These are phyloP conservation scores for Mormyrops attenuatus DNA, from an alignment of 2,797 vertebrate genomes.

Conservation along the genomic window DNA sequence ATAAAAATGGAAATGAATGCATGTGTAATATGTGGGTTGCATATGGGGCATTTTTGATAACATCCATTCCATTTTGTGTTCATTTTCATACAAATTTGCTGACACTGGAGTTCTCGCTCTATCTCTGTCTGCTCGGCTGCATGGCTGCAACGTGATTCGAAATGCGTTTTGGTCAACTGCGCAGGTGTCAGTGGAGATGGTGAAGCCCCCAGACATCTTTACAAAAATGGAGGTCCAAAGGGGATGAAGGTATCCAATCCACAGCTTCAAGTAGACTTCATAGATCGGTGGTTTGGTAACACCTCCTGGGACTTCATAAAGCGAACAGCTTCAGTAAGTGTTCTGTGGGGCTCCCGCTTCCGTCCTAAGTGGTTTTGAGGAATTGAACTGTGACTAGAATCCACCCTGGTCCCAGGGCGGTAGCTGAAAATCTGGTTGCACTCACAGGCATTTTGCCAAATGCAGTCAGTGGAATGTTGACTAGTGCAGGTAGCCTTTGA, in stretches of 20 bases:
- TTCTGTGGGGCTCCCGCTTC: not conserved
- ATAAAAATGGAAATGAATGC: constrained; percentile 15
- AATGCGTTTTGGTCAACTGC: constrained; percentile 1
- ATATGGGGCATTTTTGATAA: constrained; percentile 8
- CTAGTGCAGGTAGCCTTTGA: not conserved
- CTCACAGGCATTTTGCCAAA: not conserved
- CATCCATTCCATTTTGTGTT: constrained; percentile 9
- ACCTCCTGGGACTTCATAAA: not conserved
- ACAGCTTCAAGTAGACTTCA: not conserved
- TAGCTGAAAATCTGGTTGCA: not conserved
- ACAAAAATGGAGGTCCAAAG: not conserved
- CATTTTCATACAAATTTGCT: constrained; percentile 2
- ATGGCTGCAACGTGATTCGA: not conserved
- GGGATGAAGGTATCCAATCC: not conserved
- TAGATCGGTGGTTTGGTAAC: not conserved
- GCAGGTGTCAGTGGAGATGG: not conserved
- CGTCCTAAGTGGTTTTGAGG: not conserved
- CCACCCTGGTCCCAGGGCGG: not conserved
- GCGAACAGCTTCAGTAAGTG: not conserved
- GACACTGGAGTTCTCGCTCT: not conserved
- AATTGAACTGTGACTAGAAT: not conserved
- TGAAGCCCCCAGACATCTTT: not conserved
- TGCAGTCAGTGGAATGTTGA: not conserved
- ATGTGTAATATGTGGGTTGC: not conserved
- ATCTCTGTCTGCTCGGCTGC: not conserved